Evolutionary conservation across 1,140 invertebrate genomes (phyloP).

Genomic region (Sogatella furcifera): DNA sequence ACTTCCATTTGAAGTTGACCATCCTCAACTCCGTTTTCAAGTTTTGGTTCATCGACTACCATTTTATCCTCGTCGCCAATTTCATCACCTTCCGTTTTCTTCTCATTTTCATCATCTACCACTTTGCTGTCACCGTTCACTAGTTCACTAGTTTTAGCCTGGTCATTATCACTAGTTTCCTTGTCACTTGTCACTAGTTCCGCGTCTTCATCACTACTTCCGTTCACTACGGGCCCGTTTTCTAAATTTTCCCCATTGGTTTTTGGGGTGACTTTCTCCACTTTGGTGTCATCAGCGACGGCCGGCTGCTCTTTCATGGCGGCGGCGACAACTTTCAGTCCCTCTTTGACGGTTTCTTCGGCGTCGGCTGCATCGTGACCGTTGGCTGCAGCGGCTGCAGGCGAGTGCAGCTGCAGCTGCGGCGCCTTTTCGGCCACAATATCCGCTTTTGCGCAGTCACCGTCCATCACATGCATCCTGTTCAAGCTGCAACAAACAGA

Average conservation of each 20-base stretch:
- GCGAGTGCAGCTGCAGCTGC: neutral
- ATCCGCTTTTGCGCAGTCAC: conserved; percentile 15
- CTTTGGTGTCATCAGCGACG: neutral
- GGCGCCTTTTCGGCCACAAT: conserved; percentile 13
- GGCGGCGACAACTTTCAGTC: neutral
- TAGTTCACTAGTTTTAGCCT: neutral
- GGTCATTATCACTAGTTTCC: neutral
- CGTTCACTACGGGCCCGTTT: neutral
- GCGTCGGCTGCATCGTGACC: neutral
- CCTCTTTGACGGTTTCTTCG: neutral
- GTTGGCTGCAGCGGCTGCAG: conserved; percentile 1
- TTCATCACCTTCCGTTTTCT: too few species aligned
- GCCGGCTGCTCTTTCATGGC: neutral
- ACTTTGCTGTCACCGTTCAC: neutral
- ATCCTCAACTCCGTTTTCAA: conserved; percentile 2
- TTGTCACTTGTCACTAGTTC: too few species aligned
- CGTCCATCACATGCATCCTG: conserved; percentile 24
- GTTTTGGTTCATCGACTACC: neutral
- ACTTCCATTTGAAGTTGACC: neutral
- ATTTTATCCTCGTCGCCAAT: neutral
- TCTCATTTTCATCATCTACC: neutral
- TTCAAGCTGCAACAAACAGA: conserved; percentile 19
- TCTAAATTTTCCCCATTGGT: neutral
- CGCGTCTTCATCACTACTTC: neutral
- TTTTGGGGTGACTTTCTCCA: neutral